These are phyloP conservation scores for Drosophila ohnishii DNA, from an alignment of 1,140 invertebrate species.

Conservation along the genomic window DNA sequence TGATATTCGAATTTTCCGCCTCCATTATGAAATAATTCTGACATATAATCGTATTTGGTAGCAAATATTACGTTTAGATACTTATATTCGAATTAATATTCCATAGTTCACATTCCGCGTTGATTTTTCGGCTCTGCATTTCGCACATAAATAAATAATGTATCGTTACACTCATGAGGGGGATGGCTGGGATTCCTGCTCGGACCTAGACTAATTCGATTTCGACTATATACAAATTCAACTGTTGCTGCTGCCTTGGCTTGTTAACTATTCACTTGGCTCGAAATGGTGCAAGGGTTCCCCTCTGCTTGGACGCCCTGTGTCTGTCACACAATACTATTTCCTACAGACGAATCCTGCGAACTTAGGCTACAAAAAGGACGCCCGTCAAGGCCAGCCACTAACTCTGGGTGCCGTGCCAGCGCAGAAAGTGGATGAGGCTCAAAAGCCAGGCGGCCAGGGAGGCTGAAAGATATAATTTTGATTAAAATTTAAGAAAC, in stretches of 20 bases:
- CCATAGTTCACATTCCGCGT: slow-evolving; percentile 16
- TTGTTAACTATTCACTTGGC: slow-evolving; percentile 66
- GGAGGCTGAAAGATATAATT: slow-evolving; percentile 27
- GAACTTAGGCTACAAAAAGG: slow-evolving; percentile 58
- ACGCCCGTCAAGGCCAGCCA: slow-evolving; percentile 52
- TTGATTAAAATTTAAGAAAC: neutral
- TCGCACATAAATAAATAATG: slow-evolving; percentile 43
- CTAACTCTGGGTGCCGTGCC: slow-evolving; percentile 68
- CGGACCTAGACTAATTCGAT: slow-evolving; percentile 46
- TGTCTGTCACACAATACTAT: slow-evolving; percentile 9
- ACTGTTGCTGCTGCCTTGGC: slow-evolving; percentile 66
- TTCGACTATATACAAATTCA: slow-evolving; percentile 73
- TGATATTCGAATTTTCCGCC: slow-evolving; percentile 34
- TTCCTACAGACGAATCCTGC: slow-evolving; percentile 2
- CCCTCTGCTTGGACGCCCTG: slow-evolving; percentile 25
- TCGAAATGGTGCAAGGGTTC: slow-evolving; percentile 39
- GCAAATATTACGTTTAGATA: slow-evolving; percentile 41
- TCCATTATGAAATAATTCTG: slow-evolving; percentile 24
- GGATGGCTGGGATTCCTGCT: slow-evolving; percentile 34
- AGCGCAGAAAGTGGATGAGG: slow-evolving; percentile 54
- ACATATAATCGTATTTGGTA: slow-evolving; percentile 42
- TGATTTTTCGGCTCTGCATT: slow-evolving; percentile 22
- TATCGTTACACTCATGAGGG: slow-evolving; percentile 47
- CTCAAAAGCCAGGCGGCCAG: slow-evolving; percentile 58
- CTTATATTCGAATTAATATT: slow-evolving; percentile 32